Evolutionary conservation across 2,113 vertebrate genomes (phyloP), one percentile per base, ranked within the genome.

Genomic region (Nycticryphes semicollaris): DNA sequence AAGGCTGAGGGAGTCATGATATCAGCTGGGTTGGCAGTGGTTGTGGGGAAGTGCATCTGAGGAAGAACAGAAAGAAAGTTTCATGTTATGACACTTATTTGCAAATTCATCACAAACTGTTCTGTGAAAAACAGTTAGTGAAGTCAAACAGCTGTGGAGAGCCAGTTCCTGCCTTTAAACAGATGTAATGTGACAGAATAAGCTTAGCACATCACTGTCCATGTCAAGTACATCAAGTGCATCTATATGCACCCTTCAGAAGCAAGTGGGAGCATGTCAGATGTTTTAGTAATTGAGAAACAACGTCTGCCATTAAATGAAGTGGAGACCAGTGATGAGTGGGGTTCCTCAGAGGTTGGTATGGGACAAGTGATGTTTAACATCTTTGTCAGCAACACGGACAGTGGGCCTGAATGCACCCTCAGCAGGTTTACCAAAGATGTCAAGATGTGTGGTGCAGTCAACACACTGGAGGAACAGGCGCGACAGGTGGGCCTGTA

Each of bases 21-120:
- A 12, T 37, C 43, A 69, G 13, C 9, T 0, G 0, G 4, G 10
- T 9, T 0, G 0, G 28, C 37, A 39, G 37, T 63, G 60, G 37
- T 63, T 17, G 60, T 39, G 22, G 7, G 25, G 28, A 69, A 33
- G 37, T 23, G 13, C 21, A 87, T 51, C 24, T 16, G 5, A 63
- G 87, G 73, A 60, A 25, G 53, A 86, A 59, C 1, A 64, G 31
- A 64, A 64, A 31, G 23, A 3, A 91, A 41, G 20, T 45, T 92
- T 56, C 47, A 31, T 20, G 6, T 37, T 70, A 28, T 8, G 25
- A 47, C 39, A 54, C 10, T 16, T 48, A 45, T 35, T 91, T 50
- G 33, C n/a, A 68, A 89, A 89, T 23, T 73, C 33, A 77, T 39
- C 12, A 30, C 22, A 53, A 73, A 50, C 9, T 28, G 41, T 75